Base-by-base conservation (phyloP, 2,113 vertebrate genomes). In the Lophura nycthemera region DNA sequence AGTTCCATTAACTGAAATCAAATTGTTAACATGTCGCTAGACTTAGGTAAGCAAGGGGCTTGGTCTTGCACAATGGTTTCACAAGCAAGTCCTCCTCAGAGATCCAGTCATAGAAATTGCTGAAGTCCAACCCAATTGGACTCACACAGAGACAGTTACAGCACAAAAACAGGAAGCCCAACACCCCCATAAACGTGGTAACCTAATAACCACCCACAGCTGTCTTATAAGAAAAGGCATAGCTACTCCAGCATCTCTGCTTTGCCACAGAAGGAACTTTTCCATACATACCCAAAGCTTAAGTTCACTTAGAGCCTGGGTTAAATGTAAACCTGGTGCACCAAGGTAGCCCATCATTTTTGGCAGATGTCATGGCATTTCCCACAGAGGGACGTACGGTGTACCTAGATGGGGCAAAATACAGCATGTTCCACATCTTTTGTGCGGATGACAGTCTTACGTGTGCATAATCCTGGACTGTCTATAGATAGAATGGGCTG, bases 351-450 rank as follows among this genome's bases (percentile, higher is more conserved):
- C 32, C 25, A 75, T 38, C 18, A 14, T 6, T 79, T 42, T 15
- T 86, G 21, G 21, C 38, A 64, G n/a, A 65, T n/a, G 38, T 38
- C 60, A 65, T 10, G 20, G 29, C 19, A 76, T 38, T 73, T 65
- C 34, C 48, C 27, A 54, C 10, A 22, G 0, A 60, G 6, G 8
- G 30, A 65, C 56, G 57, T 10, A 27, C 1, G 0, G 25, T 38
- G 20, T 30, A 16, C 17, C 38, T 11, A 43, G 5, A 65, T 1
- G 10, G 19, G 12, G 13, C 36, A 83, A 82, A 87, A 47, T 24
- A 54, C 29, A 69, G 52, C 29, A 16, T 45, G 70, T 34, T 42
- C 22, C 25, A 63, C 42, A 30, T 12, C 13, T 81, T 65, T 38
- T 67, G 16, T 63, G 25, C 38, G 36, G 30, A 6, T 21, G 16